These are phyloP conservation scores for Bombus pyrosoma DNA, from an alignment of 1,140 invertebrate species.

Conservation along the genomic window DNA sequence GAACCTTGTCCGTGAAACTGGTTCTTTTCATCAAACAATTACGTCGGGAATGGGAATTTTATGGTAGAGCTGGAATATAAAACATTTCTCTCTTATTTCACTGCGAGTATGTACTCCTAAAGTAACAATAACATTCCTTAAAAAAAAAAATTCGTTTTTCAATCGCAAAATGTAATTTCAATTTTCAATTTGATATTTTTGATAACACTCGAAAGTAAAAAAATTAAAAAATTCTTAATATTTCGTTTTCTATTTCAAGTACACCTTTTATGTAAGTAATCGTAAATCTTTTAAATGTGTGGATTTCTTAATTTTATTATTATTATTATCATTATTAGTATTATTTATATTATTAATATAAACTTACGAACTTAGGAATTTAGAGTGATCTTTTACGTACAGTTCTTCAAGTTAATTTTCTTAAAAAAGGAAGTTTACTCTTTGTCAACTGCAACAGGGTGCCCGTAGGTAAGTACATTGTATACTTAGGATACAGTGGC, in stretches of 20 bases:
- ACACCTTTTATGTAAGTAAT: not conserved
- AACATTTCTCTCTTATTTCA: not conserved
- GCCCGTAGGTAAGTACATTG: not conserved
- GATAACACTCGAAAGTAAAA: not conserved
- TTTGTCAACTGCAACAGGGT: not conserved
- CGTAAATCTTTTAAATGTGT: not conserved
- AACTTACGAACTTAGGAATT: not conserved
- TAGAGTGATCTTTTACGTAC: too few species aligned
- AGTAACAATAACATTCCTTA: not conserved
- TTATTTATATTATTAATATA: too few species aligned
- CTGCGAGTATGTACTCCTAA: not conserved
- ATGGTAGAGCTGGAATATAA: not conserved
- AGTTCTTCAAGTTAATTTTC: not conserved
- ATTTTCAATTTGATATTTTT: too few species aligned
- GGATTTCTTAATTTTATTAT: not conserved
- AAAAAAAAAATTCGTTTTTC: not conserved
- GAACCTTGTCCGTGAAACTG: slow-evolving; percentile 14
- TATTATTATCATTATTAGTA: too few species aligned
- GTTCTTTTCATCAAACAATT: not conserved
- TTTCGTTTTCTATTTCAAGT: not conserved
- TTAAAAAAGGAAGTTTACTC: not conserved
- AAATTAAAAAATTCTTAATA: not conserved
- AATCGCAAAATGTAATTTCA: too few species aligned
- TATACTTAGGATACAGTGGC: not conserved
- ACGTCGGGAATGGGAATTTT: not conserved